These are phyloP conservation scores for Ornithoptera priamus DNA, from an alignment of 2,888 invertebrate species.

Conservation along the genomic window DNA sequence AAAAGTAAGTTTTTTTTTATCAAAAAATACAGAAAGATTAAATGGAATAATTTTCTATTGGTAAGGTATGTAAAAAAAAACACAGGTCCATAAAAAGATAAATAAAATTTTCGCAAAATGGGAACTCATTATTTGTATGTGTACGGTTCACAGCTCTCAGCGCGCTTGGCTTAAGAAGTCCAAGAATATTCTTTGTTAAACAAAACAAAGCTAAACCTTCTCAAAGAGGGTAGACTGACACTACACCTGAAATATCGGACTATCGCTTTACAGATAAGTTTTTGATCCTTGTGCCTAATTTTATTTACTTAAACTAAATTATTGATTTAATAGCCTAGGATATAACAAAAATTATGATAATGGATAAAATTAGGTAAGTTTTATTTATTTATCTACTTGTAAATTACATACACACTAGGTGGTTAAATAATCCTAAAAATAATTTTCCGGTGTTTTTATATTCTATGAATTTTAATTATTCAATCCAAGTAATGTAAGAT, in stretches of 20 bases:
- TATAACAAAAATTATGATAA: background rate
- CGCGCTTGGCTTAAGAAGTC: constrained; percentile 10
- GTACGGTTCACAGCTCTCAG: constrained; percentile 30
- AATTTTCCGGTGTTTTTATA: no score
- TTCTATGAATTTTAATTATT: no score
- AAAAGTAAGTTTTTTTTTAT: no score
- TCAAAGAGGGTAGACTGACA: constrained; percentile 11
- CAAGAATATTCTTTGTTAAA: constrained; percentile 13
- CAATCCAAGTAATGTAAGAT: no score
- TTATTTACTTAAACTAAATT: background rate
- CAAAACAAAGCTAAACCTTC: constrained; percentile 10
- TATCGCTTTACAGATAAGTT: constrained; percentile 25
- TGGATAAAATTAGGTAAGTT: no score
- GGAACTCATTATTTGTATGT: constrained; percentile 21
- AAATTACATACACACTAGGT: no score
- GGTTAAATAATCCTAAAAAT: no score
- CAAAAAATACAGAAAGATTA: no score
- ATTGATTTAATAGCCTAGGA: background rate
- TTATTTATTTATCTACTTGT: no score
- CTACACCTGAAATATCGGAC: constrained; percentile 13
- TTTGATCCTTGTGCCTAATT: background rate
- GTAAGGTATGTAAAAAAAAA: constrained; percentile 29
- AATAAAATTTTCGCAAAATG: background rate
- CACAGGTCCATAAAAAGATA: background rate
- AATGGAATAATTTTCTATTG: constrained; percentile 10